A percentile compares a stretch with the other conserved stretches of the same genome.
Conservation (phyloP, 1,140 invertebrate genomes). For the Hycleus cichorii region DNA sequence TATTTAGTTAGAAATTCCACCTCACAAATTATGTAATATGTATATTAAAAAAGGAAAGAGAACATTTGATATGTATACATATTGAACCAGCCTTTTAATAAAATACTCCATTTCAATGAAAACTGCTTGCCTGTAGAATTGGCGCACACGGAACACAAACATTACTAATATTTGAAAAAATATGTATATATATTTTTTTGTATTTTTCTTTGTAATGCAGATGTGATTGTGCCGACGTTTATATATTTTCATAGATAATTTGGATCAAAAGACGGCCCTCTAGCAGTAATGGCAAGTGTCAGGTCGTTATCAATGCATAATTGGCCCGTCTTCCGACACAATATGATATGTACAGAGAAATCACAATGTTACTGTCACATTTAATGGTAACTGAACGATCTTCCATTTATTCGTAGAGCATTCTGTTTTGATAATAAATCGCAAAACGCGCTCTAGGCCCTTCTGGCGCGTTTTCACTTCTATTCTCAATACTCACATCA, state of each 20-base stretch:
- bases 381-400: not conserved
- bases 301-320: constrained; percentile 38
- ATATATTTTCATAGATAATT: not conserved
- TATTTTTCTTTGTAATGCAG: constrained; percentile 16
- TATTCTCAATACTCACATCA: not conserved
- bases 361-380: constrained; percentile 26
- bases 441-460: constrained; percentile 23
- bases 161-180: constrained; percentile 33
- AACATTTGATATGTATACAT: constrained; percentile 31
- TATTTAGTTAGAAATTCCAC: constrained; percentile 31
- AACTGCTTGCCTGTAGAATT: constrained; percentile 16
- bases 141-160: constrained; percentile 31
- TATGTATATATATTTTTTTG: constrained; percentile 26
- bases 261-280: constrained; percentile 4
- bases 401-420: not conserved
- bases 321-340: constrained; percentile 19
- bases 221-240: constrained; percentile 32
- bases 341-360: constrained; percentile 34
- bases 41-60: constrained; percentile 22
- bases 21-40: constrained; percentile 21
- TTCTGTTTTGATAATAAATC: not conserved
- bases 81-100: constrained; percentile 30
- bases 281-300: constrained; percentile 31
- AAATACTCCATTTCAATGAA: constrained; percentile 23
- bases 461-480: constrained; percentile 12